phyloP scores from a whole-genome alignment of 2,888 invertebrate genomes.

The Brenthis daphne region DNA sequence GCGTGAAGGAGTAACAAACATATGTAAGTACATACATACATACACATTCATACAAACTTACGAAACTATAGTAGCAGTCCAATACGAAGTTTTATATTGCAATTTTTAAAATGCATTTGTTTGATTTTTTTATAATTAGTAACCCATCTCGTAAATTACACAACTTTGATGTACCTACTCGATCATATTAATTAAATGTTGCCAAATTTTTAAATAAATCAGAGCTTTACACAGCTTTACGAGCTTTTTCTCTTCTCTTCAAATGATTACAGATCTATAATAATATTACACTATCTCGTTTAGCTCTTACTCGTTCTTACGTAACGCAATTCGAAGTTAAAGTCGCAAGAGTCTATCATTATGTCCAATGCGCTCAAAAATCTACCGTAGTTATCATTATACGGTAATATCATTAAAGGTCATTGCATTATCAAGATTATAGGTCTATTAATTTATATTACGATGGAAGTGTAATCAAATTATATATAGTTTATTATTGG shows the following conservation, averaged over 20 bases:
- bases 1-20: too few species aligned
- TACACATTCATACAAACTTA: too few species aligned
- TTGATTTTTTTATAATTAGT: too few species aligned
- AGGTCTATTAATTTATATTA: constrained; percentile 37
- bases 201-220: background rate
- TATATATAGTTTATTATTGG: constrained; percentile 12
- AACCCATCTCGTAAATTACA: too few species aligned
- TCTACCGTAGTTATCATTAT: constrained; percentile 18
- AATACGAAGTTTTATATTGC: too few species aligned
- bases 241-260: constrained; percentile 2
- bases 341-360: constrained; percentile 20
- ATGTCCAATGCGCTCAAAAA: constrained; percentile 18
- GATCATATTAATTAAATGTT: too few species aligned
- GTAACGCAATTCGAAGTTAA: constrained; percentile 5
- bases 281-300: constrained; percentile 12
- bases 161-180: too few species aligned
- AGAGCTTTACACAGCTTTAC: constrained; percentile 4
- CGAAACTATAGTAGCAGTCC: too few species aligned
- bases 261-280: constrained; percentile 8
- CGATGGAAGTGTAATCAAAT: constrained; percentile 25
- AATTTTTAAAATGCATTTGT: too few species aligned
- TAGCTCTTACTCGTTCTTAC: constrained; percentile 22
- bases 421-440: constrained; percentile 36
- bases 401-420: constrained; percentile 39
- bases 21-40: too few species aligned